Evolutionary conservation across 2,113 vertebrate genomes (phyloP).

Genomic region (Gnathonemus echidnorhynchus): DNA sequence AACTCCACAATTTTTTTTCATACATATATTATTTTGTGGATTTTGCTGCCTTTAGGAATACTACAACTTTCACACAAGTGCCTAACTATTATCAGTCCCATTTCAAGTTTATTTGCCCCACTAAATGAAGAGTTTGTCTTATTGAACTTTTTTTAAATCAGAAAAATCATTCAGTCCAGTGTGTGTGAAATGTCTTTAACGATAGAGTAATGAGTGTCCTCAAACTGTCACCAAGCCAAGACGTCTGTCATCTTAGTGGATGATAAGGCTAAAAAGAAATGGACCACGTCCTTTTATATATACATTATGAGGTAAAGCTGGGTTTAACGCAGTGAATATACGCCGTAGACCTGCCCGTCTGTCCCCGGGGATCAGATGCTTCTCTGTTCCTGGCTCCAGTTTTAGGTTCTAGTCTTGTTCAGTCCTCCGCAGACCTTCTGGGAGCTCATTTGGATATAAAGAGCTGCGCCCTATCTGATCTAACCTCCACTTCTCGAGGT

Average conservation of each 20-base stretch:
- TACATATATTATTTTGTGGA: not conserved
- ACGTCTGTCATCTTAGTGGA: constrained; percentile 8
- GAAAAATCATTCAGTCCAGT: not conserved
- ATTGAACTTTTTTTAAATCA: not conserved
- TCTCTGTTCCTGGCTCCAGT: not conserved
- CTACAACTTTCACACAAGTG: constrained; percentile 18
- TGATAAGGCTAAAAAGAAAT: constrained; percentile 33
- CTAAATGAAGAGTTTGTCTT: constrained; percentile 3
- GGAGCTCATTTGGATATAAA: not conserved
- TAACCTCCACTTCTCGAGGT: not conserved
- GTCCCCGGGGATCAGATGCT: not conserved
- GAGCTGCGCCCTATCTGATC: not conserved
- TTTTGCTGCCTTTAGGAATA: not conserved
- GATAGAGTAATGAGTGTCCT: not conserved
- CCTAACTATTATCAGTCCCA: constrained; percentile 31
- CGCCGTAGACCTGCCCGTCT: not conserved
- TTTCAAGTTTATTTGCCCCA: constrained; percentile 34
- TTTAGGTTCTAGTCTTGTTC: not conserved
- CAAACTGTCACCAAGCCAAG: constrained; percentile 17
- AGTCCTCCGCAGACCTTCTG: not conserved
- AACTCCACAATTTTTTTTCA: constrained; percentile 25
- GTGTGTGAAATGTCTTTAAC: not conserved
- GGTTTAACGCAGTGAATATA: not conserved
- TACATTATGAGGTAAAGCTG: constrained; percentile 25
- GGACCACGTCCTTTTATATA: constrained; percentile 35